phyloP scores from a whole-genome alignment of 2,888 invertebrate genomes.

The Mythimna loreyi region DNA sequence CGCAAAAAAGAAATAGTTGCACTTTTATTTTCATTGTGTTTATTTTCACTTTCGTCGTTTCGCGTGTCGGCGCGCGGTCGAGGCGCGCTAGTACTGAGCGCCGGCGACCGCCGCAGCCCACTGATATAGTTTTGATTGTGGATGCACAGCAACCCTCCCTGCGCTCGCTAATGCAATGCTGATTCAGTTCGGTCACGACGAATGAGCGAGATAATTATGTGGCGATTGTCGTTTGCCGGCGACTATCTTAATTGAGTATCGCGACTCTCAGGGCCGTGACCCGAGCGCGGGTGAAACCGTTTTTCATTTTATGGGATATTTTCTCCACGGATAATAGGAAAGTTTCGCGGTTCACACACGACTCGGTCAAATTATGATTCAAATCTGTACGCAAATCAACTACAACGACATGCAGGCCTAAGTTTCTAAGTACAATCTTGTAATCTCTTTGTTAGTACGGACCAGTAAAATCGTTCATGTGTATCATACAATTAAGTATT shows the following conservation, averaged over 20 bases:
- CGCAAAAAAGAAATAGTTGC: slow-evolving; percentile 77
- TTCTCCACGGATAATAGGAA: slow-evolving; percentile 82
- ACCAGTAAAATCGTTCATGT: slow-evolving; percentile 36
- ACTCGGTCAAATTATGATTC: slow-evolving; percentile 63
- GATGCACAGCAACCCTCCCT: slow-evolving; percentile 88
- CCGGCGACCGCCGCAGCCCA: slow-evolving; percentile 74
- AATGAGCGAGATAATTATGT: slow-evolving; percentile 88
- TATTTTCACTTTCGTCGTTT: slow-evolving; percentile 85
- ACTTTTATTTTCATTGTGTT: slow-evolving; percentile 85
- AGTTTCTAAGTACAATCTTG: slow-evolving; percentile 46
- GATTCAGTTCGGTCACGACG: slow-evolving; percentile 88
- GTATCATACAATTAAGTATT: slow-evolving; percentile 29
- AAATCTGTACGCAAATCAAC: slow-evolving; percentile 64
- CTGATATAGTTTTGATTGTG: slow-evolving; percentile 89
- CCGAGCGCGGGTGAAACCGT: slow-evolving; percentile 86
- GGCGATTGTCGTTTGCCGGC: slow-evolving; percentile 85
- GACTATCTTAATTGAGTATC: slow-evolving; percentile 88
- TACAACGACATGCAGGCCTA: slow-evolving; percentile 48
- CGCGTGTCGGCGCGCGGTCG: slow-evolving; percentile 81
- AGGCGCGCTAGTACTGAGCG: slow-evolving; percentile 86
- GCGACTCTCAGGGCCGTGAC: slow-evolving; percentile 87
- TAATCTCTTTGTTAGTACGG: slow-evolving; percentile 39
- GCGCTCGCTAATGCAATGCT: slow-evolving; percentile 85
- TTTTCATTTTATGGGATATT: slow-evolving; percentile 85
- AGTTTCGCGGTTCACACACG: slow-evolving; percentile 74